Percentiles rank a stretch among this genome's conserved stretches.
These are phyloP conservation scores for Notolepis coatsorum DNA, from an alignment of 2,797 vertebrate genomes.

Conservation along the genomic window DNA sequence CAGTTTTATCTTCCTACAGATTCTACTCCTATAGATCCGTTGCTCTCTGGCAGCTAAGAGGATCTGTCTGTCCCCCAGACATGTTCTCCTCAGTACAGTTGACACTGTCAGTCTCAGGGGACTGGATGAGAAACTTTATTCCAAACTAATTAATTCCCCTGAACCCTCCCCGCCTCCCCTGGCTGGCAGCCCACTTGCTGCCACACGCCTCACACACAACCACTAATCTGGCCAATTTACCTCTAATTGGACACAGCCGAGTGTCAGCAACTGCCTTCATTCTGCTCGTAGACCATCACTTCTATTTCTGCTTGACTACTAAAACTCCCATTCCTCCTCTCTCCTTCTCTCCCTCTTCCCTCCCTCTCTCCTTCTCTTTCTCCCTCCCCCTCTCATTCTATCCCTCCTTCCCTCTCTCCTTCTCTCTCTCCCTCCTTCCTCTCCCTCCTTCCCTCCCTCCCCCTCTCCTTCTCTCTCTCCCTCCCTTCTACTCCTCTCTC, in stretches of 20 bases:
- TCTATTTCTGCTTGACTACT: slow-evolving; percentile 50
- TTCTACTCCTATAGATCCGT: too few species aligned
- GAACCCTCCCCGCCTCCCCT: slow-evolving; percentile 47
- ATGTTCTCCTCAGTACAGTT: slow-evolving; percentile 31
- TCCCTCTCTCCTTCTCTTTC: too few species aligned
- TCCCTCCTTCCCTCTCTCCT: slow-evolving; percentile 12
- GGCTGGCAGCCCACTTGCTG: slow-evolving; percentile 55
- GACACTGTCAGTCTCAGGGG: slow-evolving; percentile 49
- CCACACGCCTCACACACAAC: slow-evolving; percentile 44
- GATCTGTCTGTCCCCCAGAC: slow-evolving; percentile 20
- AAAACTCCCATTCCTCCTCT: slow-evolving; percentile 41
- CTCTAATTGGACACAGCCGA: slow-evolving; percentile 76
- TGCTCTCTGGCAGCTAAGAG: too few species aligned
- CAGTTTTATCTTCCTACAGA: not conserved
- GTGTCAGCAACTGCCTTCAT: slow-evolving; percentile 44
- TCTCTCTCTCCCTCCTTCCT: slow-evolving; percentile 9
- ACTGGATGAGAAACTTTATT: slow-evolving; percentile 62
- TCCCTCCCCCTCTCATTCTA: too few species aligned
- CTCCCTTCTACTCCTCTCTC: too few species aligned
- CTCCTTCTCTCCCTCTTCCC: slow-evolving; percentile 3
- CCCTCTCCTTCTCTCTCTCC: slow-evolving; percentile 7
- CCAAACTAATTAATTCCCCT: slow-evolving; percentile 64
- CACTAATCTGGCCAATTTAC: slow-evolving; percentile 69
- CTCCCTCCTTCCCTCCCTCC: slow-evolving; percentile 12
- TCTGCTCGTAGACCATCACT: slow-evolving; percentile 50